These are phyloP conservation scores for Teinopalpus imperialis DNA, from an alignment of 2,888 invertebrate genomes.

Conservation along the genomic window DNA sequence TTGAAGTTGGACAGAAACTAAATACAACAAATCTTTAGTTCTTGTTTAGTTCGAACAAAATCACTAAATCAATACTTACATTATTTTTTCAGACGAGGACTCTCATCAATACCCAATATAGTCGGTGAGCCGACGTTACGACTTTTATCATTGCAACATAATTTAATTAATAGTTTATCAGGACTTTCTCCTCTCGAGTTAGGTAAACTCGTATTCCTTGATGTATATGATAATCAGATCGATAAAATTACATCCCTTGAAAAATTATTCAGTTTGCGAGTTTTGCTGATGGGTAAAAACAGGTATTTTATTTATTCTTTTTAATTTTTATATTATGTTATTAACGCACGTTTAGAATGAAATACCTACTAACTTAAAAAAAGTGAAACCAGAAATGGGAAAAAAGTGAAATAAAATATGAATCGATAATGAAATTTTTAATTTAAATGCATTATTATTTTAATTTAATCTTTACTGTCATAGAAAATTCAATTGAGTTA, in stretches of 20 bases:
- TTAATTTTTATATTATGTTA: neutral
- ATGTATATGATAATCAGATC: slow-evolving; percentile 97
- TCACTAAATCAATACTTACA: no score
- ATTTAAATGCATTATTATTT: no score
- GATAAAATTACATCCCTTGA: slow-evolving; percentile 92
- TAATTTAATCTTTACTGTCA: no score
- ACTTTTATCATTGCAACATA: slow-evolving; percentile 95
- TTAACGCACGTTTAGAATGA: no score
- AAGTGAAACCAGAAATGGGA: no score
- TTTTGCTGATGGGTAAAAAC: slow-evolving; percentile 95
- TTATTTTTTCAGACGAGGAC: slow-evolving; percentile 85
- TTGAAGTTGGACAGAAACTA: no score
- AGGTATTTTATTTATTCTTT: slow-evolving; percentile 73
- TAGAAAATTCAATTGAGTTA: no score
- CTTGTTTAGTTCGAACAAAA: no score
- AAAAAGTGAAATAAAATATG: no score
- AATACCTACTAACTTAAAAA: no score
- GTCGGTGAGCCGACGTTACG: slow-evolving; percentile 91
- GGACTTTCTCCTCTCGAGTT: slow-evolving; percentile 81
- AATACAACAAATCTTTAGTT: no score
- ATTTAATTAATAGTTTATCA: slow-evolving; percentile 89
- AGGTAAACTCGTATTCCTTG: slow-evolving; percentile 93
- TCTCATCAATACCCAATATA: slow-evolving; percentile 91
- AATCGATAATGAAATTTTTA: no score
- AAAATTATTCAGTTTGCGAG: slow-evolving; percentile 89